Evolutionary conservation across 2,888 invertebrate species (phyloP).

Genomic region (Aphrophora alni): DNA sequence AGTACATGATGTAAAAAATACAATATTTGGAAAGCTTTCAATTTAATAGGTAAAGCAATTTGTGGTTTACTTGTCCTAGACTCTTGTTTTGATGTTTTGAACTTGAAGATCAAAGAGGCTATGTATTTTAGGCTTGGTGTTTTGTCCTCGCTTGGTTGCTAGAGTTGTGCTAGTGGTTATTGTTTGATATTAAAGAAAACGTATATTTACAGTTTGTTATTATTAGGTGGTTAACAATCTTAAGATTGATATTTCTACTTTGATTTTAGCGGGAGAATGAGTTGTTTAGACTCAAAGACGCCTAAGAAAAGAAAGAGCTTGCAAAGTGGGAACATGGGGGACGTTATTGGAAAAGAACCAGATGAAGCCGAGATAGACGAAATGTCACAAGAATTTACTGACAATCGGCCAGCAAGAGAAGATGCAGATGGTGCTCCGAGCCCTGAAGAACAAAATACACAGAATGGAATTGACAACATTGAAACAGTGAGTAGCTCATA

Average conservation of each 20-base stretch:
- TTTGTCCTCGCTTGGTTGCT: constrained; percentile 35
- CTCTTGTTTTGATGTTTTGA: neutral
- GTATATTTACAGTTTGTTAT: constrained; percentile 25
- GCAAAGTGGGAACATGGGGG: constrained; percentile 45
- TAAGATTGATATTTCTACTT: constrained; percentile 14
- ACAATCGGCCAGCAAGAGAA: constrained; percentile 39
- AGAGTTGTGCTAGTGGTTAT: constrained; percentile 28
- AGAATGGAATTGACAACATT: neutral
- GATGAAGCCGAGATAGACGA: constrained; percentile 45
- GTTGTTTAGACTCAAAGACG: constrained; percentile 44
- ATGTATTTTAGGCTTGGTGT: constrained; percentile 36
- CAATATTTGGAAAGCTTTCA: no score
- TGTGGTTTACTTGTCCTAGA: neutral
- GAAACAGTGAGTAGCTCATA: neutral
- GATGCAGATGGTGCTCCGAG: constrained; percentile 46
- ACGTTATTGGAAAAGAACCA: constrained; percentile 48
- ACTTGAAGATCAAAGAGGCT: neutral
- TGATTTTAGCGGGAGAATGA: constrained; percentile 40
- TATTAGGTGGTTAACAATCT: neutral
- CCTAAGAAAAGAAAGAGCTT: constrained; percentile 41
- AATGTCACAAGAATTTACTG: constrained; percentile 39
- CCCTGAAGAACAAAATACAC: constrained; percentile 33
- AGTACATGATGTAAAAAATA: no score
- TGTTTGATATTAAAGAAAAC: constrained; percentile 26
- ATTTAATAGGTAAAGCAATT: no score